phyloP scores from a whole-genome alignment of 2,113 vertebrate genomes.

The Etia nguti region DNA sequence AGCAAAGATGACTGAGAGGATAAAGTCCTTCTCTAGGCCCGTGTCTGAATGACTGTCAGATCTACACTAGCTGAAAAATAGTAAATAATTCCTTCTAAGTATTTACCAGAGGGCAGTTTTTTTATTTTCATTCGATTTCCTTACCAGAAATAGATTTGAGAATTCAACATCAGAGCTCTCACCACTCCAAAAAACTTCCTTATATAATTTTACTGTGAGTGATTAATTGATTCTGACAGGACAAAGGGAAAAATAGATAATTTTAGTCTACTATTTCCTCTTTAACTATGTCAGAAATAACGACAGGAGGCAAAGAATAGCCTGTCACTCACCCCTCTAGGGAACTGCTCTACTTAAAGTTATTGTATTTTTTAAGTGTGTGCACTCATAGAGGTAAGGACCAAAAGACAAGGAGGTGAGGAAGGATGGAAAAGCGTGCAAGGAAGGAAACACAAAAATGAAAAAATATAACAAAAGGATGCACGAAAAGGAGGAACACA shows the following conservation, averaged over 20 bases:
- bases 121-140: not conserved
- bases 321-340: conserved; percentile 49
- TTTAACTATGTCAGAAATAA: conserved; percentile 58
- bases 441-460: not conserved
- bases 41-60: not conserved
- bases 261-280: conserved; percentile 41
- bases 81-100: not conserved
- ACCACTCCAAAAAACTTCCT: not conserved
- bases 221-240: conserved; percentile 51
- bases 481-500: not conserved
- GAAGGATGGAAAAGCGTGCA: not conserved
- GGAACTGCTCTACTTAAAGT: conserved; percentile 63
- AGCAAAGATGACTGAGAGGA: not conserved
- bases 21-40: not conserved
- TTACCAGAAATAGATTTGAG: conserved; percentile 16
- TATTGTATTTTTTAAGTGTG: conserved; percentile 40
- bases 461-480: not conserved
- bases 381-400: not conserved
- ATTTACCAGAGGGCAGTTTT: not conserved
- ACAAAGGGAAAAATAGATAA: conserved; percentile 37
- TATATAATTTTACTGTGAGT: conserved; percentile 10
- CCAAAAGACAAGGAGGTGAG: not conserved
- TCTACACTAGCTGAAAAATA: not conserved
- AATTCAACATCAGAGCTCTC: not conserved
- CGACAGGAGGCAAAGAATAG: conserved; percentile 59